These are phyloP conservation scores for Bursaphelenchus mucronatus DNA, from an alignment of 1,140 invertebrate genomes.

Conservation along the genomic window DNA sequence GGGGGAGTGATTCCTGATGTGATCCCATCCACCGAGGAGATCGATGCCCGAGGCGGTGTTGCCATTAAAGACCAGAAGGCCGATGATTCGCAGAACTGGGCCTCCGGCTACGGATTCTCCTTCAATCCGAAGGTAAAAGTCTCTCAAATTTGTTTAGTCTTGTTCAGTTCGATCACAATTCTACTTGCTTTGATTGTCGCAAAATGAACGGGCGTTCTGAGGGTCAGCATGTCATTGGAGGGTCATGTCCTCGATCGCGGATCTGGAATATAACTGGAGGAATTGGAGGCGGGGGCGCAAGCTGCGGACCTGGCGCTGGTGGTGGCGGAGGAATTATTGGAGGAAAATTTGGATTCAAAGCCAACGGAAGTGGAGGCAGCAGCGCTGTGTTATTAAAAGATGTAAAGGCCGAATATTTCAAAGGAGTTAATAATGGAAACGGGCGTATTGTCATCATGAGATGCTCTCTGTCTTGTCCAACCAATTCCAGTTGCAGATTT, in stretches of 20 bases:
- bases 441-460: constrained; percentile 29
- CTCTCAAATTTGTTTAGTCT: background rate
- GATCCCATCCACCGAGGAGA: constrained; percentile 8
- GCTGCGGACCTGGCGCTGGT: constrained; percentile 37
- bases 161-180: no score
- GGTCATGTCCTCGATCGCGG: constrained; percentile 28
- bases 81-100: background rate
- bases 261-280: constrained; percentile 32
- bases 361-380: constrained; percentile 21
- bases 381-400: background rate
- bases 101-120: constrained; percentile 3
- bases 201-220: constrained; percentile 7
- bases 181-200: constrained; percentile 8
- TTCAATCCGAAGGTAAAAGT: background rate
- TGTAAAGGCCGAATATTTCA: background rate
- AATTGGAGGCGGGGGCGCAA: constrained; percentile 35
- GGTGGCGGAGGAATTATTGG: constrained; percentile 38
- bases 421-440: constrained; percentile 25
- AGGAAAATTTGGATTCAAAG: constrained; percentile 25
- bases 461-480: constrained; percentile 30
- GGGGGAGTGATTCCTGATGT: constrained; percentile 30
- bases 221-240: constrained; percentile 22
- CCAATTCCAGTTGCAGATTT: constrained; percentile 28
- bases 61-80: background rate
- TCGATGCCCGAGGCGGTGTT: background rate